Base-by-base conservation (phyloP, 2,888 invertebrate genomes). In the Mechanitis messenoides region DNA sequence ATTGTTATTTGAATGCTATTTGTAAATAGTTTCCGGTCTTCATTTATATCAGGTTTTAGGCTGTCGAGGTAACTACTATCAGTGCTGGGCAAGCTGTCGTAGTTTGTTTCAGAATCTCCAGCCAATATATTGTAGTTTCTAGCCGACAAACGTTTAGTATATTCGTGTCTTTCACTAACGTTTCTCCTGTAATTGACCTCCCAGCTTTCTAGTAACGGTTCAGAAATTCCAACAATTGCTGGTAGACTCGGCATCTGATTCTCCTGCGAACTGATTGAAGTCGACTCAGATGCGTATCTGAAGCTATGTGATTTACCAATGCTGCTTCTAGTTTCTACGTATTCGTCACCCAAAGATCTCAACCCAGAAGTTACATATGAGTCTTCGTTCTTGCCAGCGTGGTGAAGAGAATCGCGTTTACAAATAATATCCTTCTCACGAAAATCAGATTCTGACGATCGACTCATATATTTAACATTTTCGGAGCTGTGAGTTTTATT, bases 241-340 rank as follows among this genome's bases (percentile, higher is more conserved):
- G 91, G 91, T 56, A 91, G 77, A 76, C 91, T 91, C 31, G 91
- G 90, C 86, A 91, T 83, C 69, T 90, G 90, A 68, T 82, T 88
- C 64, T 90, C 91, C 65, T 90, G 90, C 31, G 87, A 89, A 69
- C 87, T 85, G 60, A 87, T 83, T 3, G 90, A 89, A 60, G 85
- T 79, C 9, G 85, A 80, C 70, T 92, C 91, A 45, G 91, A 91
- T 66, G 92, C 90, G 75, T 91, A 91, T 72, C 93, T 92, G 81
- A 95, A 94, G 74, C 94, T 95, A 68, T 94, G 93, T 2, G 94
- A 93, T 77, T 95, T 95, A 58, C 93, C 92, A 33, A 94, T 91
- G 33, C 92, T 91, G 78, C 92, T 92, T 67, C 91, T 85, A 42
- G 88, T 80, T 73, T 86, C 90, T 38, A 81, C 75, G 62, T 80